Base-by-base conservation (phyloP, 2,888 invertebrate genomes). In the Choreutis nemorana region DNA sequence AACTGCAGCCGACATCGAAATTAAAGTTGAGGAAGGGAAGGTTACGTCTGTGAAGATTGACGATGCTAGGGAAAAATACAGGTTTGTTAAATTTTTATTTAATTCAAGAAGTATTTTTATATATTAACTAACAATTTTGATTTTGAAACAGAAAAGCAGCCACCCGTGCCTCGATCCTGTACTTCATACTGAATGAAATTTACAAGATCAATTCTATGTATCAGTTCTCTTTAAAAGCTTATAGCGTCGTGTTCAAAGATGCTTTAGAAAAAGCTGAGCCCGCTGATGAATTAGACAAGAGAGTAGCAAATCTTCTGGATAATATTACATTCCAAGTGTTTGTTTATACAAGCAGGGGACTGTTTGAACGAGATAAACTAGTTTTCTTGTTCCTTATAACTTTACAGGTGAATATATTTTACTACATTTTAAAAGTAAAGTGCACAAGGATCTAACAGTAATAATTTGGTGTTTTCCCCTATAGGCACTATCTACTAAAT, bases 201-300 rank as follows among this genome's bases (percentile, higher is more conserved):
- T 85, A 88, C 70, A 92, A 92, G 65, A 94, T 97, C 48, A 94
- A 96, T 66, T 91, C 92, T 24, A 92, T 97, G 57, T 97, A 97
- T 66, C 95, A 96, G 63, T 97, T 97, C 72, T 96, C 96, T 0
- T 70, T 97, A 32, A 96, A 96, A 67, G 94, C 96, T 0, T 96
- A 95, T 75, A 92, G 89, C 45, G 89, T 90, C 0, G 95, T 96
- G 3, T 96, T 96, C 64, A 89, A 89, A 45, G 90, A 90, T 41
- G 94, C 96, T 1, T 85, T 97, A 25, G 67, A 75, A 9, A 81
- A 78, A 32, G 89, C 95, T 0, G 81, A 83, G 3, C 65, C 80
- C 0, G 83, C 87, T 0, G 89, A 90, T 0, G 89, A 86, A 2
- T 71, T 94, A 0, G 84, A 84, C 22, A 79, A 81, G 3, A 81